Base-by-base conservation (phyloP, 2,797 vertebrate genomes). In the Tolypeutes matacus region DNA sequence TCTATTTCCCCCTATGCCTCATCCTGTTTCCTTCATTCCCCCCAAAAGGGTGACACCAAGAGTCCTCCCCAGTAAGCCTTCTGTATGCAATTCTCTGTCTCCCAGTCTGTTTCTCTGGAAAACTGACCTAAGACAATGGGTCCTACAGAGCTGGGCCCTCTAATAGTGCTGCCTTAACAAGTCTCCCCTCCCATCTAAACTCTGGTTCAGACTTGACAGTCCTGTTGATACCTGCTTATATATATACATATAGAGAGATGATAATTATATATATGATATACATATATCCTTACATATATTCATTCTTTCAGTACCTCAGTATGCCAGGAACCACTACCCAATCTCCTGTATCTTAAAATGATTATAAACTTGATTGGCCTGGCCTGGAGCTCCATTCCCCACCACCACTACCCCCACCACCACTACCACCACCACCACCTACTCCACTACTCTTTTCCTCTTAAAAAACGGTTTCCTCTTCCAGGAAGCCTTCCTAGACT, bases 401-500 rank as follows among this genome's bases (percentile, higher is more conserved):
- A n/a, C n/a, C n/a, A n/a, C n/a, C n/a, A n/a, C 46, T 73, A 53
- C 39, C 49, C 42, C 58, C 39, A 67, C 51, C 42, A 69, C 12
- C 62, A 78, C 62, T 23, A 36, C 25, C 13, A 3, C n/a, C n/a
- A n/a, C n/a, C n/a, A n/a, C n/a, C n/a, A n/a, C n/a, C n/a, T n/a
- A 42, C 9, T 0, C 31, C 18, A 34, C 21, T 39, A 75, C 12
- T 7, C n/a, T 75, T 95, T 95, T 27, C 49, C 7, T 11, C 34
- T 49, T 82, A 58, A 49, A 31, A 49, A 27, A 0, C 14, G 75
- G 3, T 27, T 60, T 82, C 69, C 42, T 95, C 78, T 65, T 80
- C 75, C 53, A 95, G 49, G 56, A 95, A 96, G 51, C 12, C 84
- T 90, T 85, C 82, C 64, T 93, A 64, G 31, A 69, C 34, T 70